These are phyloP conservation scores for Parauchenoglanis ngamensis DNA, from an alignment of 2,797 vertebrate genomes.

Conservation along the genomic window DNA sequence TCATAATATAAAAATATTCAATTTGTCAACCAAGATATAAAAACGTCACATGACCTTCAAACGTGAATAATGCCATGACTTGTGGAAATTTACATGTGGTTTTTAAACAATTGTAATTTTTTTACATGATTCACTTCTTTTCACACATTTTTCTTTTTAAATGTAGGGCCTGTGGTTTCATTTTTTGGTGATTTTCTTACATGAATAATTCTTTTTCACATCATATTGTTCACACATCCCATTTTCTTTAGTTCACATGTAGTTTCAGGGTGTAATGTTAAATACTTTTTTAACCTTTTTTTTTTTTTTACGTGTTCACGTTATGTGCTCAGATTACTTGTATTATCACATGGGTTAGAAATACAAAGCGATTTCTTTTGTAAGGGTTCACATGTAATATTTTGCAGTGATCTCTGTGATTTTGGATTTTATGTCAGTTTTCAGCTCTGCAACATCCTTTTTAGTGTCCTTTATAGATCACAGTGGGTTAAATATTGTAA, in stretches of 20 bases:
- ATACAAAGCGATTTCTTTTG: not conserved
- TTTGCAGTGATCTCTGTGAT: not conserved
- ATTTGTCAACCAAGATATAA: not conserved
- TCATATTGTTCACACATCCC: not conserved
- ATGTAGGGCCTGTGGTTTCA: not conserved
- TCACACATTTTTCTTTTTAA: not conserved
- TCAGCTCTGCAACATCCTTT: not conserved
- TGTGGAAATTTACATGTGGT: not conserved
- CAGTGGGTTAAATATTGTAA: not conserved
- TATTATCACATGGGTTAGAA: too few relatives aligned
- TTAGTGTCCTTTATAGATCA: not conserved
- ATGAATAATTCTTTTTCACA: not conserved
- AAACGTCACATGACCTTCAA: not conserved
- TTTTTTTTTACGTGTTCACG: not conserved
- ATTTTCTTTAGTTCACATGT: not conserved
- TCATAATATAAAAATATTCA: too few relatives aligned
- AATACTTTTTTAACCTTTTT: not conserved
- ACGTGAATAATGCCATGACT: not conserved
- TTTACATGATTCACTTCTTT: not conserved
- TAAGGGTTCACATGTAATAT: too few relatives aligned
- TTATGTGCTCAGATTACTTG: not conserved
- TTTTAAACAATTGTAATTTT: not conserved
- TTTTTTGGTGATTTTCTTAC: not conserved
- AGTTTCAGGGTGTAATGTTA: not conserved
- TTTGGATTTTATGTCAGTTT: not conserved